phyloP scores from a whole-genome alignment of 2,113 vertebrate genomes.

The Ceuthmochares aereus region DNA sequence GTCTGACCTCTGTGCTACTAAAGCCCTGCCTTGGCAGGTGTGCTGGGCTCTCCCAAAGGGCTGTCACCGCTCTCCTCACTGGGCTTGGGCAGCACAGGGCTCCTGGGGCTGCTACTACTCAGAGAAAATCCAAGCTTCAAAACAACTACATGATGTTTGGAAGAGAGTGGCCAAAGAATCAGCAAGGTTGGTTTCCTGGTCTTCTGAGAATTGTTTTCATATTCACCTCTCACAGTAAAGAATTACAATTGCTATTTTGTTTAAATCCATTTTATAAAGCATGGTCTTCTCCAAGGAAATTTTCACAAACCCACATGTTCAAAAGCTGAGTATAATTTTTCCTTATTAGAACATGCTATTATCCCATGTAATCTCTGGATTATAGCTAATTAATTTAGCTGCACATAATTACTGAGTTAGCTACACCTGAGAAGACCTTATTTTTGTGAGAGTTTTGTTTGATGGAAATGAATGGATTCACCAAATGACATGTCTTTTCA shows the following conservation, averaged over 20 bases:
- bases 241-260: neutral
- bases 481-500: neutral
- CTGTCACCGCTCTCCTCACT: accelerated
- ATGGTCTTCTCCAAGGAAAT: neutral
- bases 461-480: neutral
- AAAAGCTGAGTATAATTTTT: neutral
- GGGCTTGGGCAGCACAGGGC: neutral
- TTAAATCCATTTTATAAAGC: neutral
- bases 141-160: neutral
- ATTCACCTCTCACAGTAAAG: neutral
- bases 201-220: neutral
- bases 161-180: neutral
- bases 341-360: neutral
- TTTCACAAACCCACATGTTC: neutral
- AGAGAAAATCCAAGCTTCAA: neutral
- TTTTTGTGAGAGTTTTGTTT: conserved; percentile 42
- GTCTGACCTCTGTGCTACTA: neutral
- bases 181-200: neutral
- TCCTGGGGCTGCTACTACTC: neutral
- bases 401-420: conserved; percentile 22
- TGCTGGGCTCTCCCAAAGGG: accelerated
- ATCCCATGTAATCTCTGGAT: conserved; percentile 41
- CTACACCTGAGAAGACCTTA: conserved; percentile 42
- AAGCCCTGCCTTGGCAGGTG: neutral
- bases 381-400: conserved; percentile 44